Evolutionary conservation across 1,140 invertebrate genomes (phyloP), one percentile per base, ranked within the genome.

Genomic region (Melanaphis sacchari): DNA sequence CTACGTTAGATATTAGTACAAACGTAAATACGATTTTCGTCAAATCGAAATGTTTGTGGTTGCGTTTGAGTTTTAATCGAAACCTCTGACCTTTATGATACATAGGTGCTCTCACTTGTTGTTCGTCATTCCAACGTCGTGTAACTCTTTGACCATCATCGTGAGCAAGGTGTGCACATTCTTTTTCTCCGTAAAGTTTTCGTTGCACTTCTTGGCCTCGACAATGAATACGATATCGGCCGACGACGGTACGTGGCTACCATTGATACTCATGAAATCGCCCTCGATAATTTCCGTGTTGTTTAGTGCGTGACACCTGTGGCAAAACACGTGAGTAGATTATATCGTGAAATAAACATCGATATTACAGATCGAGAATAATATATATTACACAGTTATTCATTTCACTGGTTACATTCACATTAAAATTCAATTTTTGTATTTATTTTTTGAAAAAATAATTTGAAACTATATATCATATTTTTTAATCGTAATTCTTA

Each of bases 201-300:
- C 95, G 95, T 98, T 98, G 94, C 98, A 99, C 6, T 95, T 95
- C 94, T 98, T 98, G 8, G 98, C 97, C 95, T 99, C 98, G 1
- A 99, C 96, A 84, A 99, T 97, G 94, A 99, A 98, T 49, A 99
- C 97, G 1, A 99, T 95, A 95, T 99, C 98, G 26, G 97, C 96
- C 2, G 97, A 97, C 66, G 95, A 95, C 0, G 97, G 96, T 8
- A 97, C 95, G 41, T 95, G 94, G 3, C 95, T 94, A 5, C 95
- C 95, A 66, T 95, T 95, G 7, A 97, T 94, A 84, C 96, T 95
- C 22, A 96, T 95, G 94, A 97, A 97, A 24, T 97, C 96, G 6
- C 97, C 97, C 95, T 98, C 97, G 11, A 96, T 96, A 22, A 98
- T 52, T 26, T 93, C 90, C 26, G 89, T 36, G n/a, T 49, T 22